A percentile compares a stretch with the other conserved stretches of the same genome.
These are phyloP conservation scores for Drosophila mimetica DNA, from an alignment of 2,888 invertebrate genomes.

Conservation along the genomic window DNA sequence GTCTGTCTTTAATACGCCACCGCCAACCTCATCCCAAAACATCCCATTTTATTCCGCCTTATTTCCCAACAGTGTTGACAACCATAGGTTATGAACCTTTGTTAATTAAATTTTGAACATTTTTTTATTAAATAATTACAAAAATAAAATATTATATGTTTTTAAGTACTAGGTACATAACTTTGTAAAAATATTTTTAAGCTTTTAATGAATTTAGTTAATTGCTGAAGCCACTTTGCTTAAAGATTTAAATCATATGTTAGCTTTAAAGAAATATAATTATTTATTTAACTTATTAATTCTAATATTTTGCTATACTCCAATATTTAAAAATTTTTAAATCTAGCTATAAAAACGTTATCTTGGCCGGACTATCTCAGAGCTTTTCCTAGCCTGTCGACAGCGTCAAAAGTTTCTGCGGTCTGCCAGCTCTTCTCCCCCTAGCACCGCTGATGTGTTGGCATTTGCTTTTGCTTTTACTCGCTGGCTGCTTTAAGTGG, in stretches of 20 bases:
- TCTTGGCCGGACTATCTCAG: neutral
- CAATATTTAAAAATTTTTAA: neutral
- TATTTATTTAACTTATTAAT: too few relatives aligned
- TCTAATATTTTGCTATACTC: neutral
- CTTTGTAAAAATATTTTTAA: too few relatives aligned
- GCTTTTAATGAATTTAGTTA: too few relatives aligned
- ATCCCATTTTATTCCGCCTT: neutral
- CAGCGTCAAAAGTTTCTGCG: conserved; percentile 70
- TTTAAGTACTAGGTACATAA: too few relatives aligned
- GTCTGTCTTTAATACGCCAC: conserved; percentile 50
- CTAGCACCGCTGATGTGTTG: conserved; percentile 54
- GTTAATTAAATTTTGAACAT: too few relatives aligned
- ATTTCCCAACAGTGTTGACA: neutral
- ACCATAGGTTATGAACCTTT: neutral
- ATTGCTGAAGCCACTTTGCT: too few relatives aligned
- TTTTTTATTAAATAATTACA: too few relatives aligned
- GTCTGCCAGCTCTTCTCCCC: conserved; percentile 53
- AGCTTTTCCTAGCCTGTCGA: conserved; percentile 33
- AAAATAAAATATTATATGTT: too few relatives aligned
- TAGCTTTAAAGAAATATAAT: too few relatives aligned
- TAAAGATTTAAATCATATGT: too few relatives aligned
- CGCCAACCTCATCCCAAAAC: conserved; percentile 6
- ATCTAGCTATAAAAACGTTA: neutral
- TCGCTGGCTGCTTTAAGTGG: conserved; percentile 67
- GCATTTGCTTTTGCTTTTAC: conserved; percentile 50